These are phyloP conservation scores for Ganaspis brasiliensis DNA, from an alignment of 2,888 invertebrate genomes.

Conservation along the genomic window DNA sequence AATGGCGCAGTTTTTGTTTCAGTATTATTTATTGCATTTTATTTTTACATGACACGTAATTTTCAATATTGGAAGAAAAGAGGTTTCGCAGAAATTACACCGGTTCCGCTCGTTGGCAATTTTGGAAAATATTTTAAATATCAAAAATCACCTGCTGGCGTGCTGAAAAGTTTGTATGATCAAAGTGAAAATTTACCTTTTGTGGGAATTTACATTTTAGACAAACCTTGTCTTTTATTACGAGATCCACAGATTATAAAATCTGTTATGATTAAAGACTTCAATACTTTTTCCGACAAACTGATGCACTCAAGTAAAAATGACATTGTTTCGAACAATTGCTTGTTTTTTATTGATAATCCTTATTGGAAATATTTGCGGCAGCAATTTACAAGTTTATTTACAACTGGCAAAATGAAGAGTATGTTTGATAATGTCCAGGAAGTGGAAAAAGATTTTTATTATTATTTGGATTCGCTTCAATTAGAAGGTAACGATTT, in stretches of 20 bases:
- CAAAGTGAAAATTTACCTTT: too few relatives aligned
- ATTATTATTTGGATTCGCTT: slow-evolving; percentile 6
- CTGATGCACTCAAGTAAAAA: slow-evolving; percentile 70
- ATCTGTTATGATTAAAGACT: slow-evolving; percentile 80
- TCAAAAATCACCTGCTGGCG: slow-evolving; percentile 72
- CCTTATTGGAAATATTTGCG: slow-evolving; percentile 80
- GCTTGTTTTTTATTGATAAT: slow-evolving; percentile 80
- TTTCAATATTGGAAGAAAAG: slow-evolving; percentile 77
- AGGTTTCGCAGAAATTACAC: slow-evolving; percentile 76
- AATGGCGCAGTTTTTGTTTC: background rate
- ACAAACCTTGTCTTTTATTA: too few relatives aligned
- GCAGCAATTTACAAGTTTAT: slow-evolving; percentile 80
- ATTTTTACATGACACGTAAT: slow-evolving; percentile 71
- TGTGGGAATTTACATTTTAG: slow-evolving; percentile 68
- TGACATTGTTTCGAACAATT: slow-evolving; percentile 78
- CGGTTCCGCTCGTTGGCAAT: slow-evolving; percentile 80
- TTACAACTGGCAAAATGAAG: slow-evolving; percentile 76
- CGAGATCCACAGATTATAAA: slow-evolving; percentile 81
- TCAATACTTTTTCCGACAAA: slow-evolving; percentile 79
- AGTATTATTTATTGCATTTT: slow-evolving; percentile 60
- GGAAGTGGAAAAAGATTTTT: slow-evolving; percentile 57
- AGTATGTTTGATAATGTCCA: slow-evolving; percentile 71
- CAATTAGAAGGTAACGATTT: background rate
- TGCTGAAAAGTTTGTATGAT: slow-evolving; percentile 68
- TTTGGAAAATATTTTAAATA: slow-evolving; percentile 73